Evolutionary conservation across 1,140 invertebrate species (phyloP).

Genomic region (Portunus trituberculatus): DNA sequence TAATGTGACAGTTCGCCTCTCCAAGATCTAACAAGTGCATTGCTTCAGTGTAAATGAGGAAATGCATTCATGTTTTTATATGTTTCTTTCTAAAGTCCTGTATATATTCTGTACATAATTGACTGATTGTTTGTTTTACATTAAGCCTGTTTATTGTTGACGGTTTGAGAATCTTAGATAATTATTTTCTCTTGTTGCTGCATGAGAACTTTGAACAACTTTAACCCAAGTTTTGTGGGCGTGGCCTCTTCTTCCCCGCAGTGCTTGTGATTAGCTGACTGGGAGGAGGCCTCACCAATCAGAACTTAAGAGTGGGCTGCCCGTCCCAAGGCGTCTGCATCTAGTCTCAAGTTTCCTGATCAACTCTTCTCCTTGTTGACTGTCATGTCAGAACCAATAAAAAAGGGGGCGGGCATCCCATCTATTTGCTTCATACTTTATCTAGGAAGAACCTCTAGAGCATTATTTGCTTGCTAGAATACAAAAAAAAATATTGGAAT

Average conservation of each 20-base stretch:
- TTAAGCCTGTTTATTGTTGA: slow-evolving; percentile 77
- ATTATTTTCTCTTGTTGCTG: slow-evolving; percentile 76
- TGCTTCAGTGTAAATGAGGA: slow-evolving; percentile 73
- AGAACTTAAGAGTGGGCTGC: slow-evolving; percentile 71
- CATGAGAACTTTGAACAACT: slow-evolving; percentile 75
- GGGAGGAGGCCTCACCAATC: slow-evolving; percentile 66
- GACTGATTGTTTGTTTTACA: slow-evolving; percentile 77
- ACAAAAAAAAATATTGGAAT: slow-evolving; percentile 73
- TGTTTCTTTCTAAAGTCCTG: slow-evolving; percentile 71
- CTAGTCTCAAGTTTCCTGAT: slow-evolving; percentile 67
- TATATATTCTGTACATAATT: slow-evolving; percentile 76
- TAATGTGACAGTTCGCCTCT: slow-evolving; percentile 73
- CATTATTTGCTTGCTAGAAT: slow-evolving; percentile 77
- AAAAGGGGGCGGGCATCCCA: slow-evolving; percentile 70
- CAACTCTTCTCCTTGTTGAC: slow-evolving; percentile 65
- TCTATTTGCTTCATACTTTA: slow-evolving; percentile 73
- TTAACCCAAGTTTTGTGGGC: slow-evolving; percentile 73
- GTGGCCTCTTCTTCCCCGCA: slow-evolving; percentile 55
- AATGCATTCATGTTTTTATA: slow-evolving; percentile 75
- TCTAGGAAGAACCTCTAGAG: slow-evolving; percentile 76
- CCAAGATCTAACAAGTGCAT: slow-evolving; percentile 74
- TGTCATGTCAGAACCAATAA: slow-evolving; percentile 42
- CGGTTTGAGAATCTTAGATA: slow-evolving; percentile 77
- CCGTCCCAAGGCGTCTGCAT: slow-evolving; percentile 68
- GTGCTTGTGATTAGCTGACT: slow-evolving; percentile 56